Evolutionary conservation across 2,888 invertebrate species (phyloP).

Genomic region (Pogonocherus hispidulus): DNA sequence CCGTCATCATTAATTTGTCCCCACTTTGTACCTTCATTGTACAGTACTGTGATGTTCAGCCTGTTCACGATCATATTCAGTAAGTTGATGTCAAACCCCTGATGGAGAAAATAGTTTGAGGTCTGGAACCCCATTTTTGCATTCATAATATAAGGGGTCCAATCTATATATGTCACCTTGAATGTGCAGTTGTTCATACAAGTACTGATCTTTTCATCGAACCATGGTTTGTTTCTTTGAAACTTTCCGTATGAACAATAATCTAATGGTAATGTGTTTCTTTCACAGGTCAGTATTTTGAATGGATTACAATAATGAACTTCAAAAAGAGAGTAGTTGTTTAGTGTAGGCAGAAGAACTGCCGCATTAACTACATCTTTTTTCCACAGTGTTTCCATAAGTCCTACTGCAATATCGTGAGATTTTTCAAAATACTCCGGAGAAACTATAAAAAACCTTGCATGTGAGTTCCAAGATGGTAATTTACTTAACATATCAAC

Average conservation of each 20-base stretch:
- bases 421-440: background rate
- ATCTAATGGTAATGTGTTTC: background rate
- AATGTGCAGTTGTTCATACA: background rate
- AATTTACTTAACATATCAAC: background rate
- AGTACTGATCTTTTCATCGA: no score
- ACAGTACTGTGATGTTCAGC: conserved; percentile 40
- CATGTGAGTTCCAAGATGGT: background rate
- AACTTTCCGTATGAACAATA: background rate
- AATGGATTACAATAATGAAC: background rate
- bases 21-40: conserved; percentile 1
- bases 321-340: background rate
- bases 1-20: background rate
- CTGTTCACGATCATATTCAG: conserved; percentile 39
- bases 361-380: background rate
- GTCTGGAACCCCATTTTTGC: background rate
- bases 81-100: conserved; percentile 4
- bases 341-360: background rate
- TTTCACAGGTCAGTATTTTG: background rate
- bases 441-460: background rate
- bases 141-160: background rate
- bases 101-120: background rate
- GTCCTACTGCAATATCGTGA: background rate
- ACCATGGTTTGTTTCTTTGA: background rate
- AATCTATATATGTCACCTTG: background rate
- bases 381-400: background rate